Evolutionary conservation across 53 echinoderm and acorn worm species (phyloP), one percentile per base, ranked within the genome.

Genomic region (Luidia sarsii): DNA sequence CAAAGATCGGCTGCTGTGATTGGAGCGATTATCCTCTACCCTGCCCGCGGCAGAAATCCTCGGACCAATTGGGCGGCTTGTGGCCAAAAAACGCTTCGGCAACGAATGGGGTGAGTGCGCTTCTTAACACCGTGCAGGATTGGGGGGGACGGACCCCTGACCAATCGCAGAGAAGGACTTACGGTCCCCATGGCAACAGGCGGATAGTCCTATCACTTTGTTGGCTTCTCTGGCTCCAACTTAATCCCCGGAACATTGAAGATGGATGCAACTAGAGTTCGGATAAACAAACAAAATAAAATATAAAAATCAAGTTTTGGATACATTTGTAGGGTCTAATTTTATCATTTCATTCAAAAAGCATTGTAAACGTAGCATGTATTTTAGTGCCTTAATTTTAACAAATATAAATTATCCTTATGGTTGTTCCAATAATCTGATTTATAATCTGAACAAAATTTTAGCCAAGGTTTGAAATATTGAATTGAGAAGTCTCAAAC

Each of bases 201-300:
- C 50, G 32, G 31, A 41, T 4, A 14, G 74, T 57, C 60, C 29
- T 32, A 45, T 77, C 77, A 77, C 45, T 61, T 77, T n/a, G 62
- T 22, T 7, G 43, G 18, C 50, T 85, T 88, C 83, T 94, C 94
- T 0, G 83, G 85, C 37, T 91, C 73, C 59, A 94, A 75, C 66
- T 91, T 70, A 38, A 94, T 71, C 29, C 88, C 94, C 4, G 94
- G 94, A 37, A 94, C 86, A 63, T 85, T 81, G 83, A 91, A 91
- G 48, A 94, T 85, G 5, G 94, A 86, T 13, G 94, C 77, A 55
- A 85, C 94, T 94, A 86, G 14, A 75, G 33, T 48, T 4, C 19
- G 3, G 56, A 34, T 67, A 32, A 23, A 39, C 11, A 34, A 45
- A 48, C 27, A 28, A 68, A 56, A 13, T 4, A 7, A 41, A 24